Evolutionary conservation across 2,888 invertebrate genomes (phyloP), one percentile per base, ranked within the genome.

Genomic region (Hyles lineata): DNA sequence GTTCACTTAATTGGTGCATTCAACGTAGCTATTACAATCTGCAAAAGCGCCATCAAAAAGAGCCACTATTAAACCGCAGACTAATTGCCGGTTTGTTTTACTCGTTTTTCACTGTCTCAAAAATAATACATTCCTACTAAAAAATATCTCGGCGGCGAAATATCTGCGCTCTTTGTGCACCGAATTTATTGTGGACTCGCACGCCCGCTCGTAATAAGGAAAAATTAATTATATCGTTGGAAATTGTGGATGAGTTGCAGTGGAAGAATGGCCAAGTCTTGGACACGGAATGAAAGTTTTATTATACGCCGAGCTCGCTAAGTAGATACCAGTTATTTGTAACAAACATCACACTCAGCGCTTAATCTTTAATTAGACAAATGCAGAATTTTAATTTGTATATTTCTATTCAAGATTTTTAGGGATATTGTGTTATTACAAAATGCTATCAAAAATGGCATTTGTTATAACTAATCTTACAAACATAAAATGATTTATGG

Each of bases 151-250:
- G 76, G 78, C 23, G 76, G 78, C 79, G 78, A 76, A 83, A 85
- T 82, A 67, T 67, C 50, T n/a, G 55, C 55, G 23, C 50, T 43
- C 50, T 67, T 67, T 67, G 67, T 67, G 67, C 50, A 50, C 79
- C 77, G 83, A 84, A 87, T 88, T 87, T 88, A 88, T 87, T 86
- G 83, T 84, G 80, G 81, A 81, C 80, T 78, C 76, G 80, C 76
- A 78, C 80, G 77, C 75, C 73, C 73, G 80, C 72, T 76, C 75
- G 79, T 79, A 80, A 83, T 79, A 80, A 83, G 67, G 84, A 83
- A 85, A 84, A 85, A 85, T 83, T 83, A 83, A 83, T 82, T 82
- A 82, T 79, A 76, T 78, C 76, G 74, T 80, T 79, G 77, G 80
- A 82, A 78, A 82, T 11, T 80, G 80, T 76, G 80, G 74, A 78